Conservation (phyloP, 2,797 vertebrate species). For the Tapirus indicus region DNA sequence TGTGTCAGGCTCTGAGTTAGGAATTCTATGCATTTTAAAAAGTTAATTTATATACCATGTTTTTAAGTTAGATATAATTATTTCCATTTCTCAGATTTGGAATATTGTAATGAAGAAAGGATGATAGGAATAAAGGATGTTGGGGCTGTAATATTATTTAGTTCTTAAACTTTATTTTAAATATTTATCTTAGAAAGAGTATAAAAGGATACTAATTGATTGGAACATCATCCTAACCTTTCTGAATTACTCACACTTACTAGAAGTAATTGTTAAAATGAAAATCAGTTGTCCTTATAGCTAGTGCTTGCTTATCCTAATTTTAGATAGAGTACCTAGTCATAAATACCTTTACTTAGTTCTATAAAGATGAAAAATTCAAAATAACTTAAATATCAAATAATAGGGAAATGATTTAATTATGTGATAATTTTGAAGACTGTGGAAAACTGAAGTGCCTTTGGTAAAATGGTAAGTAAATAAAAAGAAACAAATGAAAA, state of each 20-base stretch:
- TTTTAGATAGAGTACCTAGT: conserved; percentile 24
- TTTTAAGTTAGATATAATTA: background rate
- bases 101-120: conserved; percentile 12
- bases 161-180: conserved; percentile 30
- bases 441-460: background rate
- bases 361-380: conserved; percentile 13
- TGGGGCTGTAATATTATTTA: background rate
- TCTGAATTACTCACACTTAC: background rate
- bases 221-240: background rate
- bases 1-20: background rate
- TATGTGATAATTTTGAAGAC: conserved; percentile 21
- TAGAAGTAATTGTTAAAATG: conserved; percentile 1
- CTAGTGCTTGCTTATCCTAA: background rate
- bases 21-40: background rate
- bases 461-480: conserved; percentile 8
- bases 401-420: conserved; percentile 21
- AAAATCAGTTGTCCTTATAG: background rate
- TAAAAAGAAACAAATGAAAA: conserved; percentile 50
- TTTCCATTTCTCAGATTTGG: background rate
- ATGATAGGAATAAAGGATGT: background rate
- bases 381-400: conserved; percentile 38
- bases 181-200: background rate
- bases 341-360: background rate
- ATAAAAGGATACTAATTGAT: background rate
- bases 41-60: background rate